A percentile compares a stretch with the other conserved stretches of the same genome.
Conservation (phyloP, 2,888 invertebrate species). For the Listrodromus nycthemerus region DNA sequence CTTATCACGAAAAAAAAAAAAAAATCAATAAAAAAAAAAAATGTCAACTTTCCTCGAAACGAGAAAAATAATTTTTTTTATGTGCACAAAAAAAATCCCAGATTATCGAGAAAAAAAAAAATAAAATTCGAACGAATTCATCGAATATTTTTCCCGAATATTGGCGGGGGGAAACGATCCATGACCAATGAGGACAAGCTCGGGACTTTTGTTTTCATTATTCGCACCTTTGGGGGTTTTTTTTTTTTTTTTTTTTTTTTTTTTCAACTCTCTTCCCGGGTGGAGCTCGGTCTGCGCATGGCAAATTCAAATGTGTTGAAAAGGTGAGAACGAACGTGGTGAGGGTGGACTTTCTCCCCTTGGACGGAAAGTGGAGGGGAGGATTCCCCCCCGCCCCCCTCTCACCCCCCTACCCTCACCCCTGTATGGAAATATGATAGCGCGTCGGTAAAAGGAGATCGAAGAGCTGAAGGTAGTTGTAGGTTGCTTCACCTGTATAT, state of each 20-base stretch:
- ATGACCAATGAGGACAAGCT: slow-evolving; percentile 84
- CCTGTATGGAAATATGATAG: slow-evolving; percentile 82
- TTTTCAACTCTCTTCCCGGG: not conserved
- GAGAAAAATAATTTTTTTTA: too few relatives aligned
- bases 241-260: not conserved
- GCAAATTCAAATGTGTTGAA: slow-evolving; percentile 79
- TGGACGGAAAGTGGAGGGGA: slow-evolving; percentile 66
- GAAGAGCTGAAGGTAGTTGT: slow-evolving; percentile 75
- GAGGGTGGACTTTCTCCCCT: slow-evolving; percentile 50
- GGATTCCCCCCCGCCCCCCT: slow-evolving; percentile 53
- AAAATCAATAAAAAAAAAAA: slow-evolving; percentile 67
- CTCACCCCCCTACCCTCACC: slow-evolving; percentile 46
- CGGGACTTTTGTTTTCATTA: slow-evolving; percentile 78
- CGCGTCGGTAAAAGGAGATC: slow-evolving; percentile 70
- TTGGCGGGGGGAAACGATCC: slow-evolving; percentile 69
- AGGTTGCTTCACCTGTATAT: slow-evolving; percentile 53
- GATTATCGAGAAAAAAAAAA: slow-evolving; percentile 64
- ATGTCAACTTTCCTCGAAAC: slow-evolving; percentile 32
- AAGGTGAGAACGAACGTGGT: slow-evolving; percentile 28
- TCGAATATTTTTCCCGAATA: not conserved
- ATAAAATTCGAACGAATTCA: not conserved
- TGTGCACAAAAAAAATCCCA: slow-evolving; percentile 45
- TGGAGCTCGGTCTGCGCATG: slow-evolving; percentile 76
- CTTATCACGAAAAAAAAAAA: slow-evolving; percentile 59
- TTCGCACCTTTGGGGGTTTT: slow-evolving; percentile 71